phyloP scores from a whole-genome alignment of 1,140 invertebrate genomes.

The Pomacea maculata region DNA sequence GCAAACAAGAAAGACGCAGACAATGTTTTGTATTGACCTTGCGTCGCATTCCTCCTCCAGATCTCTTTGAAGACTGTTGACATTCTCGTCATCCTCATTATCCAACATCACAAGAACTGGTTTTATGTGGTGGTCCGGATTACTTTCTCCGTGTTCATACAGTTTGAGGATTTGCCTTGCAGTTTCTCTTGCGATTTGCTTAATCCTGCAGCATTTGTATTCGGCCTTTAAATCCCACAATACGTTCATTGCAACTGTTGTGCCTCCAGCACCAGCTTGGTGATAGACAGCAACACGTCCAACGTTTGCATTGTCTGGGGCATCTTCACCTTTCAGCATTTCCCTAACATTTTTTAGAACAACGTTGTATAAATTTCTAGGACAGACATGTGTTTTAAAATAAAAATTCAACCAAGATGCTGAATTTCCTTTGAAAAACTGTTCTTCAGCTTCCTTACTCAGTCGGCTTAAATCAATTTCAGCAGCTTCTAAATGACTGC shows the following conservation, averaged over 20 bases:
- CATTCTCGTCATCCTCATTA: conserved; percentile 50
- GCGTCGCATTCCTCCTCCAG: conserved; percentile 36
- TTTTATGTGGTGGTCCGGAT: neutral
- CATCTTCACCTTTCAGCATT: conserved; percentile 22
- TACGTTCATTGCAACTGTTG: conserved; percentile 47
- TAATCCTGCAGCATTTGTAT: conserved; percentile 45
- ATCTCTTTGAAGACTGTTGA: conserved; percentile 26
- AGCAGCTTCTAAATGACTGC: conserved; percentile 21
- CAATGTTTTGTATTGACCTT: conserved; percentile 22
- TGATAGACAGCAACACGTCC: conserved; percentile 42
- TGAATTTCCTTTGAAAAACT: conserved; percentile 41
- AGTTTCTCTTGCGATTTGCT: conserved; percentile 43
- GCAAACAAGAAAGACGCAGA: conserved; percentile 45
- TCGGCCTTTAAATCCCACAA: conserved; percentile 44
- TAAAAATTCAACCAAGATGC: conserved; percentile 49
- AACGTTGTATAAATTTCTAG: conserved; percentile 29
- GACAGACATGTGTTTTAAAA: conserved; percentile 41
- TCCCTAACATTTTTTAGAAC: conserved; percentile 28
- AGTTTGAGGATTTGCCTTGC: conserved; percentile 39
- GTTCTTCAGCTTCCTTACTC: conserved; percentile 29
- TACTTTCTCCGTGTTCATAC: conserved; percentile 32
- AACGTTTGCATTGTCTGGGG: conserved; percentile 37
- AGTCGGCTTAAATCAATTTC: conserved; percentile 19
- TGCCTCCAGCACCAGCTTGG: conserved; percentile 51
- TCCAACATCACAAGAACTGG: conserved; percentile 50